phyloP scores from a whole-genome alignment of 2,113 vertebrate species.

The Glaucidium brasilianum region DNA sequence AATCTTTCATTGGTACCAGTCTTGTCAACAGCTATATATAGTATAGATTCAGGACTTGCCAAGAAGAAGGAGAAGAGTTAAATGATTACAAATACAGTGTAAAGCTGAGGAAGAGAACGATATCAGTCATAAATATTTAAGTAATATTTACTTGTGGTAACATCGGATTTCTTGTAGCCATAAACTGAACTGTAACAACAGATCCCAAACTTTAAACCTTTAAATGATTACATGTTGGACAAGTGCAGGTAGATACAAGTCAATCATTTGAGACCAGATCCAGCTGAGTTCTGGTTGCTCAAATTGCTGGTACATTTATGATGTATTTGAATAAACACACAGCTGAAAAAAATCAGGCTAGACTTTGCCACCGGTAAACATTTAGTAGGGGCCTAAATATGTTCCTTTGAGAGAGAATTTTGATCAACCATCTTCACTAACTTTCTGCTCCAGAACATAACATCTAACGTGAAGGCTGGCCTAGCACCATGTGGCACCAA shows the following conservation, averaged over 20 bases:
- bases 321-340: conserved; percentile 17
- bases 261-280: conserved; percentile 4
- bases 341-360: not conserved
- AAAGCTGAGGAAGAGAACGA: not conserved
- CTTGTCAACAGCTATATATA: not conserved
- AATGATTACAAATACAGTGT: not conserved
- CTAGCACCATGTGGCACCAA: not conserved
- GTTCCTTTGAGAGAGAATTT: not conserved
- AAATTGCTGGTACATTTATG: not conserved
- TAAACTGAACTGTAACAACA: not conserved
- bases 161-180: conserved; percentile 1
- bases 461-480: not conserved
- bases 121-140: not conserved
- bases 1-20: not conserved
- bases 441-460: not conserved
- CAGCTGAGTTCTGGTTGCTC: not conserved
- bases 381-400: not conserved
- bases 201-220: conserved; percentile 37
- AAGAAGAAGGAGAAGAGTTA: not conserved
- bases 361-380: not conserved
- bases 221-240: not conserved
- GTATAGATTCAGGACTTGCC: not conserved
- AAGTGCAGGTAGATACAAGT: not conserved
- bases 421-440: not conserved
- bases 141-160: not conserved